These are phyloP conservation scores for Drosophila robusta DNA, from an alignment of 2,888 invertebrate species.

Conservation along the genomic window DNA sequence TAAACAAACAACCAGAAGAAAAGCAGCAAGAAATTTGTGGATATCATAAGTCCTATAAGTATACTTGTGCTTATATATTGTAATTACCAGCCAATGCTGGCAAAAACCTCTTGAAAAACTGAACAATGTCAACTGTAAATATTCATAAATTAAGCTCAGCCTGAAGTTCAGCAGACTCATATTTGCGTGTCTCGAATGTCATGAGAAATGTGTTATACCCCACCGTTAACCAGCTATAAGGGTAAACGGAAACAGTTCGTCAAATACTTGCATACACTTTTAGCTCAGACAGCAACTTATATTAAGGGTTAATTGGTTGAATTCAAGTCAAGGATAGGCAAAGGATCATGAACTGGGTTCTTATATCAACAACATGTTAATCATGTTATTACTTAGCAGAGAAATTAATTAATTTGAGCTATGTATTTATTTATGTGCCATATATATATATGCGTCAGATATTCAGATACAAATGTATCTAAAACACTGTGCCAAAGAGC, in stretches of 20 bases:
- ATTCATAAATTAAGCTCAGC: not conserved
- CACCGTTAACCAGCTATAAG: slow-evolving; percentile 11
- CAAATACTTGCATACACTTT: slow-evolving; percentile 63
- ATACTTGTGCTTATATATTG: slow-evolving; percentile 20
- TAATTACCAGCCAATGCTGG: slow-evolving; percentile 19
- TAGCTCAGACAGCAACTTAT: slow-evolving; percentile 53
- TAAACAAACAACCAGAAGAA: slow-evolving; percentile 55
- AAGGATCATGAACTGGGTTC: slow-evolving; percentile 18
- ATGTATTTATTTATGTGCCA: slow-evolving; percentile 57
- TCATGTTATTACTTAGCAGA: slow-evolving; percentile 70
- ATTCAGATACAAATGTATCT: slow-evolving; percentile 62
- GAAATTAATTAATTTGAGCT: slow-evolving; percentile 78
- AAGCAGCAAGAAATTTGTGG: slow-evolving; percentile 19
- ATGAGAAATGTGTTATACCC: slow-evolving; percentile 27
- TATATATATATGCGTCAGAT: slow-evolving; percentile 41
- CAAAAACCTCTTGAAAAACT: not conserved
- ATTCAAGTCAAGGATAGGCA: slow-evolving; percentile 42
- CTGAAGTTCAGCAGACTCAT: not conserved
- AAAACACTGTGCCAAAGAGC: slow-evolving; percentile 28
- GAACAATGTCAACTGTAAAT: no score
- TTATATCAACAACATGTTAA: slow-evolving; percentile 52
- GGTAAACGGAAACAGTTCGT: slow-evolving; percentile 54
- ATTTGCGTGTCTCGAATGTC: slow-evolving; percentile 1
- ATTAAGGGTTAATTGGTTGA: slow-evolving; percentile 68
- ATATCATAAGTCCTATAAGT: slow-evolving; percentile 9